Base-by-base conservation (phyloP, 2,888 invertebrate genomes). In the Ormia ochracea region DNA sequence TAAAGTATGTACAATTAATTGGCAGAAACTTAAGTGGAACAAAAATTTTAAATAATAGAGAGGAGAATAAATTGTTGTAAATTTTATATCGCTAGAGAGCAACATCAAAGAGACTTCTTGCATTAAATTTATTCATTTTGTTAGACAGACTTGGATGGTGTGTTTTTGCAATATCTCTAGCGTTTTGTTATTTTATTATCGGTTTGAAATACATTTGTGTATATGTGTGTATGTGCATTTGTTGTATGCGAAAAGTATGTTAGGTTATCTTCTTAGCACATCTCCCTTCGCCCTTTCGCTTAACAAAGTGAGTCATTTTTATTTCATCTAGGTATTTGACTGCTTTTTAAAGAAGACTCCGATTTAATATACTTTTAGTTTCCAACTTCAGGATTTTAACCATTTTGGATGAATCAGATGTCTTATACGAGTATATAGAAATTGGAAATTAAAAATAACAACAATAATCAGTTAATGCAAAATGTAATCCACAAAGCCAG, bases 221-320 rank as follows among this genome's bases (percentile, higher is more conserved):
- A n/a, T n/a, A n/a, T n/a, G n/a, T n/a, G n/a, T n/a, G n/a, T n/a
- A n/a, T n/a, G n/a, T n/a, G n/a, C n/a, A 28, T 38, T 48, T 58
- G 19, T 38, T 48, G 9, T 56, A 23, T 58, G 36, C 36, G 21
- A 50, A 72, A 72, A 54, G 5, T 72, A 52, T 72, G 72, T 43
- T 61, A 61, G 17, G 61, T 5, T 50, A 70, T 21, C 52, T 41
- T 21, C 21, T 38, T 33, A 9, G 14, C 10, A 28, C 23, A 26
- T 14, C 21, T 14, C 7, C 17, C 33, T 50, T 19, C 10, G 3
- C 1, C 19, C 19, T 2, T 45, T 21, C 2, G 4, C 17, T 17
- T 7, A 4, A 4, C n/a, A 26, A 45, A 4, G 36, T 73, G 73
- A 73, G 54, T 73, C 73, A 73, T 65, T 36, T 48, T 21, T 45